phyloP scores from a whole-genome alignment of 2,888 invertebrate genomes.

The Athripsodes cinereus region DNA sequence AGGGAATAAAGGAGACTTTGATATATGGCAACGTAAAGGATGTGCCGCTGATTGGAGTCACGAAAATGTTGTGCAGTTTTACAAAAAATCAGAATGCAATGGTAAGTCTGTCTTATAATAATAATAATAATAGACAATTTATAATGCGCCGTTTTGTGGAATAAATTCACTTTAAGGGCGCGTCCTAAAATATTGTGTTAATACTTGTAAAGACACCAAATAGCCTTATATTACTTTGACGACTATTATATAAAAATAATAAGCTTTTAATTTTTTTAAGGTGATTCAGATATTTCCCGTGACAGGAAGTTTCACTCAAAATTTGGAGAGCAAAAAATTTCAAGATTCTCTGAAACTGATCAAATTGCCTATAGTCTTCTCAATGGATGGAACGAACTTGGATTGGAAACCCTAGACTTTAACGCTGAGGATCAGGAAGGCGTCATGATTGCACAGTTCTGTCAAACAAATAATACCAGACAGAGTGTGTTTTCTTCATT shows the following conservation, averaged over 20 bases:
- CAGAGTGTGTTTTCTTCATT: conserved; percentile 45
- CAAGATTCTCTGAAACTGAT: conserved; percentile 43
- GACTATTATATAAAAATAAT: too few species aligned
- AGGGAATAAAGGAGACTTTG: conserved; percentile 43
- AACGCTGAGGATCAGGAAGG: conserved; percentile 45
- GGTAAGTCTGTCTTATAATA: too few species aligned
- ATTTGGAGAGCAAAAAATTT: conserved; percentile 45
- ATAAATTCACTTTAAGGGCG: too few species aligned
- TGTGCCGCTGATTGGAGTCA: too few species aligned
- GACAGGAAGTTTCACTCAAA: conserved; percentile 45
- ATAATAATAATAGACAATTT: too few species aligned
- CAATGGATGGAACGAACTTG: conserved; percentile 43
- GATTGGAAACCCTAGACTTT: conserved; percentile 40
- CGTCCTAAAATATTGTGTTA: too few species aligned
- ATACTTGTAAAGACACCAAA: too few species aligned
- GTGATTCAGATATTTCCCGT: conserved; percentile 45
- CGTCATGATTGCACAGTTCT: conserved; percentile 43
- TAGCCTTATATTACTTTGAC: too few species aligned
- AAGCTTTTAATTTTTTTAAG: conserved; percentile 32
- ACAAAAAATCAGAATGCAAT: too few species aligned
- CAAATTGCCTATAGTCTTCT: conserved; percentile 41
- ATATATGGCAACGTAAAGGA: conserved; percentile 40
- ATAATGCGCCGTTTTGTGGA: too few species aligned
- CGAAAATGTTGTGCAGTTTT: too few species aligned
- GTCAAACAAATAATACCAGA: conserved; percentile 42